Conservation (phyloP, 2,888 invertebrate genomes). For the Gortyna flavago region DNA sequence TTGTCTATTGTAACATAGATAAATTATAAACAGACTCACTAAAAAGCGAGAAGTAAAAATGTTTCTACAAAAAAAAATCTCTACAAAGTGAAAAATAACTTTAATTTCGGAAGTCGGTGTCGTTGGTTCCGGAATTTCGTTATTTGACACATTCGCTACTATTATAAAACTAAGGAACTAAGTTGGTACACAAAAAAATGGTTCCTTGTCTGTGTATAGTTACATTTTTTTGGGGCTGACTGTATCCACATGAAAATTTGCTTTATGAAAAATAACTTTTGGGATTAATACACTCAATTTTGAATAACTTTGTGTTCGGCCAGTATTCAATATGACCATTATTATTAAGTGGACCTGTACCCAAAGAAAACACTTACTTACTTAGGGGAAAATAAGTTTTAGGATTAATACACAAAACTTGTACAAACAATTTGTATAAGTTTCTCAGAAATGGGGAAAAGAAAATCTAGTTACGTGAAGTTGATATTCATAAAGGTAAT, state of each 20-base stretch:
- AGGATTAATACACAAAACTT: not conserved
- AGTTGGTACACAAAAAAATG: not conserved
- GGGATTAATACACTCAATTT: not conserved
- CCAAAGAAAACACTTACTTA: not conserved
- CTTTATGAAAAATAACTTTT: not conserved
- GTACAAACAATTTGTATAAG: not conserved
- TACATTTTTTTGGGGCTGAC: not conserved
- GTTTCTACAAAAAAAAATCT: no score
- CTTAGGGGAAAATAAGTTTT: not conserved
- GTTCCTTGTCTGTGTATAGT: not conserved
- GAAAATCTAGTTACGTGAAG: not conserved
- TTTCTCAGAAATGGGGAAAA: conserved; percentile 8
- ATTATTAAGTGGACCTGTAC: not conserved
- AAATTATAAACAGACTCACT: no score
- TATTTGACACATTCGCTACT: no score
- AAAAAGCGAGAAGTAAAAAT: no score
- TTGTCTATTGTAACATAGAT: no score
- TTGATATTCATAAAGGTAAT: not conserved
- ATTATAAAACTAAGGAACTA: not conserved
- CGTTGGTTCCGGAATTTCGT: no score
- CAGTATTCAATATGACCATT: not conserved
- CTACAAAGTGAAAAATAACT: no score
- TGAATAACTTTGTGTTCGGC: not conserved
- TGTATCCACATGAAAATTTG: no score
- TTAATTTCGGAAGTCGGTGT: no score